Percentiles rank a stretch among this genome's conserved stretches.
phyloP scores from a whole-genome alignment of 2,113 vertebrate species.

The Conger conger region DNA sequence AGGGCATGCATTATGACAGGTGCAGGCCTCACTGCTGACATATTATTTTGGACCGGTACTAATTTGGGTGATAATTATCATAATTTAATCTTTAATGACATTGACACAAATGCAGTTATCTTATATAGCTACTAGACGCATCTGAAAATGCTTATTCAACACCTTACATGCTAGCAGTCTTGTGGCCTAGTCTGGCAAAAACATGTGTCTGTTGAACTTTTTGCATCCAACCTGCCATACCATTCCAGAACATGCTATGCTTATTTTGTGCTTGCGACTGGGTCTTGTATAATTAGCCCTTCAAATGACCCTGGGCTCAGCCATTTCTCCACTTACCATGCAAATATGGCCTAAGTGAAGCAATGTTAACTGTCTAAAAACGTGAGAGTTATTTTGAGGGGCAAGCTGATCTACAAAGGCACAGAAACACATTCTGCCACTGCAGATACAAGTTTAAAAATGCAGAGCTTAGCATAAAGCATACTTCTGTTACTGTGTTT shows the following conservation, averaged over 20 bases:
- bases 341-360: background rate
- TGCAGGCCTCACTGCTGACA: background rate
- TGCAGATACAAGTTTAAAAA: background rate
- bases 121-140: background rate
- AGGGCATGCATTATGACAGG: background rate
- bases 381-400: background rate
- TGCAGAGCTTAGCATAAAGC: background rate
- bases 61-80: background rate
- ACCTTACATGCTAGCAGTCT: background rate
- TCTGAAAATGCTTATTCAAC: background rate
- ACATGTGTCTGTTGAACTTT: background rate
- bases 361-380: background rate
- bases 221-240: background rate
- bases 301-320: background rate
- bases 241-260: background rate
- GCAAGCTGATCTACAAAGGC: background rate
- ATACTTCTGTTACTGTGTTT: background rate
- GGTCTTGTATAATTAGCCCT: background rate
- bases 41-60: background rate
- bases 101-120: background rate
- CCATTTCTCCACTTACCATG: background rate
- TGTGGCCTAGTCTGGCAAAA: background rate
- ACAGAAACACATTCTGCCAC: background rate
- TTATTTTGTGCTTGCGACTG: background rate
- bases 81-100: background rate